phyloP scores from a whole-genome alignment of 2,113 vertebrate species.

The Coryphaenoides rupestris region DNA sequence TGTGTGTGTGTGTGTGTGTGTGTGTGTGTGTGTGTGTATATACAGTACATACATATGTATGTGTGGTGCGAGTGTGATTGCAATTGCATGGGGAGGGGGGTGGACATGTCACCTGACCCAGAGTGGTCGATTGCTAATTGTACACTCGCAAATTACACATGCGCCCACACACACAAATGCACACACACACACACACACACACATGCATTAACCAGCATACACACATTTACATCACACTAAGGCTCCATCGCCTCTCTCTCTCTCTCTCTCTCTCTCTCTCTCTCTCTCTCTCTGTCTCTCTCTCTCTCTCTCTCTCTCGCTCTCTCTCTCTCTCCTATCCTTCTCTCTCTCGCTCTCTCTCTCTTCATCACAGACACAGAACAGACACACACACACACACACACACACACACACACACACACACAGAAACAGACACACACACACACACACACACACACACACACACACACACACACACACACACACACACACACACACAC shows the following conservation, averaged over 20 bases:
- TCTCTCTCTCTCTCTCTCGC: not conserved
- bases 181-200: not conserved
- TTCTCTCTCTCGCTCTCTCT: slow-evolving; percentile 15
- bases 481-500: not conserved
- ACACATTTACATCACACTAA: slow-evolving; percentile 20
- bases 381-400: not conserved
- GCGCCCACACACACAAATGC: slow-evolving; percentile 11
- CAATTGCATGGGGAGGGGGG: too few species aligned
- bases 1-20: slow-evolving; percentile 15
- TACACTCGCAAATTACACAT: slow-evolving; percentile 41
- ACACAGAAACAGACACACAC: not conserved
- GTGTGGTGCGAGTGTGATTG: too few species aligned
- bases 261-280: too few species aligned
- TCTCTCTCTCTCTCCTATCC: not conserved
- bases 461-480: too few species aligned
- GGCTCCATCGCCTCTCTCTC: slow-evolving; percentile 15
- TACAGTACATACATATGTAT: too few species aligned
- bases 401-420: slow-evolving; percentile 11
- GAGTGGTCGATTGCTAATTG: slow-evolving; percentile 45
- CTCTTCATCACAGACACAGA: not conserved
- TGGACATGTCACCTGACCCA: slow-evolving; percentile 43
- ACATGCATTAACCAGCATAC: not conserved
- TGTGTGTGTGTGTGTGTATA: slow-evolving; percentile 10
- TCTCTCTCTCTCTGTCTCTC: too few species aligned
- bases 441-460: not conserved